These are phyloP conservation scores for Polypedilum pembai DNA, from an alignment of 1,140 invertebrate species.

Conservation along the genomic window DNA sequence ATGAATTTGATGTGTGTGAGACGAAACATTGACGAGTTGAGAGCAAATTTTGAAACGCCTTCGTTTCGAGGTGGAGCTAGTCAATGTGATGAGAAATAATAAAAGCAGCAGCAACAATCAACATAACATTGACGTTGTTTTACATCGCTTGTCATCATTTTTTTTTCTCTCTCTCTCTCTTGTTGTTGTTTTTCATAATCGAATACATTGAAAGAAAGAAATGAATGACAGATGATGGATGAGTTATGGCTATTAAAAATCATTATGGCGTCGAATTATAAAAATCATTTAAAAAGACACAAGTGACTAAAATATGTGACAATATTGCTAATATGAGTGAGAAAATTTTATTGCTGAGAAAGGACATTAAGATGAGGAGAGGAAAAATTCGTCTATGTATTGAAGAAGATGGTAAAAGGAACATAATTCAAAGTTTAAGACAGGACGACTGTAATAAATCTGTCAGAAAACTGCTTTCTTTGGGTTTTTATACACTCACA, in stretches of 20 bases:
- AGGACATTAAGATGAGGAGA: not conserved
- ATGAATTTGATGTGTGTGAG: not conserved
- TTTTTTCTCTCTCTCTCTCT: not conserved
- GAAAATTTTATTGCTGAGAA: not conserved
- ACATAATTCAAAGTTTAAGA: conserved; percentile 28
- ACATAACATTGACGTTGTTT: conserved; percentile 15
- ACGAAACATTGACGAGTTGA: conserved; percentile 22
- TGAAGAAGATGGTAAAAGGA: conserved; percentile 8
- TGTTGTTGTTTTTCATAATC: not conserved
- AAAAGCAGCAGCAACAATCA: conserved; percentile 20
- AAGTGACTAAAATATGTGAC: no score
- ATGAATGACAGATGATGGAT: not conserved
- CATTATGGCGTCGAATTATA: not conserved
- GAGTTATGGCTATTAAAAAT: not conserved
- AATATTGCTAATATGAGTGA: not conserved
- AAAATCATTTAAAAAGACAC: not conserved
- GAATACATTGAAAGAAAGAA: not conserved
- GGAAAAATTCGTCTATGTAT: conserved; percentile 6
- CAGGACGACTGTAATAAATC: conserved; percentile 24
- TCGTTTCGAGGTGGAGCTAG: conserved; percentile 7
- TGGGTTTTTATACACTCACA: conserved; percentile 2
- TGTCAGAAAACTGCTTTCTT: conserved; percentile 23
- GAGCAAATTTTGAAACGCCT: conserved; percentile 24
- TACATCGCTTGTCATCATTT: not conserved
- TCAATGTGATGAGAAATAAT: not conserved